phyloP scores from a whole-genome alignment of 2,888 invertebrate genomes.

The Trisateles emortualis region DNA sequence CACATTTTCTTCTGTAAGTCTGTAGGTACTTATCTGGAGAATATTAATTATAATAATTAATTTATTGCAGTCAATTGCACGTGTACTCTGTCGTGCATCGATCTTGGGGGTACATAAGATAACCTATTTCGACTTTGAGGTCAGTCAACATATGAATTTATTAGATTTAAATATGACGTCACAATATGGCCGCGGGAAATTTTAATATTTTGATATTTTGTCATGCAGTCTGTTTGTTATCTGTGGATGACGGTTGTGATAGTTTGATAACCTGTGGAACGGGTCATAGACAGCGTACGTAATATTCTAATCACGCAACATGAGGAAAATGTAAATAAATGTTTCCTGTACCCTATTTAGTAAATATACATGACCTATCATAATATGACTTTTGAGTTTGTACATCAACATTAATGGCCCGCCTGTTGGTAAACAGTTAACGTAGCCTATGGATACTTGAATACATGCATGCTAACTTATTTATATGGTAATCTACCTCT shows the following conservation, averaged over 20 bases:
- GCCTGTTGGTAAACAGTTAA: too few species aligned
- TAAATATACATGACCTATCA: background rate
- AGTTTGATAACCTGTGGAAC: slow-evolving; percentile 18
- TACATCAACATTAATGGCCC: background rate
- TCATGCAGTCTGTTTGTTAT: slow-evolving; percentile 2
- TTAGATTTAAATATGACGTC: slow-evolving; percentile 39
- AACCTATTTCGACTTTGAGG: slow-evolving; percentile 40
- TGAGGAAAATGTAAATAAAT: background rate
- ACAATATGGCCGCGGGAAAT: slow-evolving; percentile 36
- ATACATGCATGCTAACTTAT: too few species aligned
- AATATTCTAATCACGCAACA: slow-evolving; percentile 9
- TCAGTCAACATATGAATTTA: slow-evolving; percentile 52
- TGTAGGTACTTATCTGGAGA: slow-evolving; percentile 24
- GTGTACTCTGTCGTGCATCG: slow-evolving; percentile 28
- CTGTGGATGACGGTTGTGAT: slow-evolving; percentile 18
- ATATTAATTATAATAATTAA: slow-evolving; percentile 35
- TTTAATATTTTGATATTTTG: slow-evolving; percentile 35
- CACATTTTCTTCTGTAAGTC: slow-evolving; percentile 3
- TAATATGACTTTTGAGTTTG: background rate
- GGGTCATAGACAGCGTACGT: background rate
- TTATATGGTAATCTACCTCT: too few species aligned
- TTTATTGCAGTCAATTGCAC: slow-evolving; percentile 28
- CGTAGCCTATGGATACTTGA: too few species aligned
- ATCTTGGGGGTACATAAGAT: slow-evolving; percentile 44
- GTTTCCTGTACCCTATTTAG: background rate